Conservation (phyloP, 2,888 invertebrate genomes). For the Ypsolopha scabrella region DNA sequence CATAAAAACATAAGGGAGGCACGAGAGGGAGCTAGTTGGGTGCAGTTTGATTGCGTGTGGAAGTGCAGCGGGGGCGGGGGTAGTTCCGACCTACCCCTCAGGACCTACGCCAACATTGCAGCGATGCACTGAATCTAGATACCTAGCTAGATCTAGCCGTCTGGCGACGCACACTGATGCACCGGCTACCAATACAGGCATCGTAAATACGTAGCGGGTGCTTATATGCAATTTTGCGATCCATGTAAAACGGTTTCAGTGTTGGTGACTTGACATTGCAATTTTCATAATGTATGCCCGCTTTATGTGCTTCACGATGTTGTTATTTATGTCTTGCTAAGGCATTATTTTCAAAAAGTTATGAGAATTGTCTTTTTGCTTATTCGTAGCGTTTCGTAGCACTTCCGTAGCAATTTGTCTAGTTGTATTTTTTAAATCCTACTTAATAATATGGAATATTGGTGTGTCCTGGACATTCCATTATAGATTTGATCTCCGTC, state of each 20-base stretch:
- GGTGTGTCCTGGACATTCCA: too few relatives aligned
- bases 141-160: conserved; percentile 29
- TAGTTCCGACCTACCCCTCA: conserved; percentile 40
- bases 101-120: conserved; percentile 62
- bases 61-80: conserved; percentile 18
- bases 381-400: not conserved
- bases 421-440: not conserved
- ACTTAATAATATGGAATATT: too few relatives aligned
- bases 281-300: not conserved
- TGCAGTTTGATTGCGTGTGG: conserved; percentile 39
- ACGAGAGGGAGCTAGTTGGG: not conserved
- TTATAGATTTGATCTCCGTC: too few relatives aligned
- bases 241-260: not conserved
- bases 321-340: not conserved
- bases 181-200: not conserved
- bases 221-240: not conserved
- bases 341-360: too few relatives aligned
- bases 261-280: not conserved
- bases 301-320: not conserved
- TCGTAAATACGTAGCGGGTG: not conserved
- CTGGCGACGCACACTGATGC: conserved; percentile 20
- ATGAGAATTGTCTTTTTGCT: not conserved
- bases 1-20: not conserved
- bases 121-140: conserved; percentile 53
- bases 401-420: not conserved